Conservation (phyloP, 1,140 invertebrate genomes). For the Hypothenemus hampei region DNA sequence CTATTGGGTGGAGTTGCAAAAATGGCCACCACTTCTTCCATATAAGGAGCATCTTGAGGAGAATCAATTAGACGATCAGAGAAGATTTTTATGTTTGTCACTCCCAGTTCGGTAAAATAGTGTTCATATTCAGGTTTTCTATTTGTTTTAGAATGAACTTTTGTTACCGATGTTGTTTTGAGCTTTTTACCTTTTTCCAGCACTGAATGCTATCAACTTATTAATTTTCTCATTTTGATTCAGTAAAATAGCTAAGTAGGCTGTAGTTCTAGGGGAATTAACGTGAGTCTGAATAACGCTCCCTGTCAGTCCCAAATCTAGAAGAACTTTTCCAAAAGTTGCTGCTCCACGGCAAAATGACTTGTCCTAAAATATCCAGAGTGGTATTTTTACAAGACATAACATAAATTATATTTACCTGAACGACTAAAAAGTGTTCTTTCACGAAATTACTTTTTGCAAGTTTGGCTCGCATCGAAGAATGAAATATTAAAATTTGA, state of each 20-base stretch:
- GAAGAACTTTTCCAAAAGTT: constrained; percentile 60
- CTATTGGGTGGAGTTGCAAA: constrained; percentile 71
- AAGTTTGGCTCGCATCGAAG: constrained; percentile 52
- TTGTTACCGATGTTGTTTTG: background rate
- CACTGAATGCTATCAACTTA: constrained; percentile 56
- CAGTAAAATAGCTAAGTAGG: constrained; percentile 66
- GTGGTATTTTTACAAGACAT: background rate
- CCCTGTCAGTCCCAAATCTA: constrained; percentile 58
- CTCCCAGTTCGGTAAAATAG: constrained; percentile 51
- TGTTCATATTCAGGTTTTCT: constrained; percentile 52
- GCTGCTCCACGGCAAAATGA: constrained; percentile 71
- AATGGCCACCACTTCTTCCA: constrained; percentile 66
- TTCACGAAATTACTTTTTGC: constrained; percentile 56
- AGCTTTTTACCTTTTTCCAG: constrained; percentile 51
- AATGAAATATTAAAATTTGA: constrained; percentile 62
- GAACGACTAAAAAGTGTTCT: constrained; percentile 55
- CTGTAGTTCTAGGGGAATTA: constrained; percentile 66
- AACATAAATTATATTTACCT: constrained; percentile 46
- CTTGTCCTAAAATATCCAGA: constrained; percentile 54
- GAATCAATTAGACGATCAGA: constrained; percentile 57
- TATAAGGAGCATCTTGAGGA: constrained; percentile 50
- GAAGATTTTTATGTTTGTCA: constrained; percentile 55
- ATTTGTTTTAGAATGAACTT: background rate
- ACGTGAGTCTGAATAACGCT: constrained; percentile 72
- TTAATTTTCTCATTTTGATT: constrained; percentile 56